Base-by-base conservation (phyloP, 2,888 invertebrate species). In the Acleris emargana region DNA sequence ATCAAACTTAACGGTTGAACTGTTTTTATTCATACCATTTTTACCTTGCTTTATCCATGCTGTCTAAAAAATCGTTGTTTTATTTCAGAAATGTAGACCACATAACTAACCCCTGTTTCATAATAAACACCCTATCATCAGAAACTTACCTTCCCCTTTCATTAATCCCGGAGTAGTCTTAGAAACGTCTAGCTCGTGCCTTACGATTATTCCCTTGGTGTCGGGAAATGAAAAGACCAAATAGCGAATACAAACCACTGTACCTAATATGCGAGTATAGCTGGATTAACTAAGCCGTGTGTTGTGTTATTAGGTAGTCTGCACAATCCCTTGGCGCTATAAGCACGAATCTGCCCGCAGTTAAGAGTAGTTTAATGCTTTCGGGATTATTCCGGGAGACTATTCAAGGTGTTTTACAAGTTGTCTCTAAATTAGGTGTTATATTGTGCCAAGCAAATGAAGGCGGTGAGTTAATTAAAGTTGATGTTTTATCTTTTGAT, bases 261-360 rank as follows among this genome's bases (percentile, higher is more conserved):
- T 45, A n/a, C n/a, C n/a, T n/a, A n/a, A 45, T 45, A 45, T 45
- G 45, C n/a, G 13, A 13, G 13, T 38, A n/a, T n/a, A 38, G 45
- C 17, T n/a, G 45, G 45, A 45, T 45, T 45, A 45, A 45, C n/a
- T 38, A 38, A 45, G 45, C 17, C 7, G 7, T 45, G 7, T 45
- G 45, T 45, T 45, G 45, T 45, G 45, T 45, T n/a, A 7, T 45
- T 17, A 16, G n/a, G 6, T 17, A 45, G 17, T 6, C 45, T 67
- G 71, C 67, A 1, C 45, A 45, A 17, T 45, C 45, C 45, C 45
- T 45, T 16, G n/a, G 45, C 45, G 17, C 45, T 17, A 45, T 49
- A 17, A 20, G 11, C 49, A 20, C 13, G 49, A 49, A 13, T 49
- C 49, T 49, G 18, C 49, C 49, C 17, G 18, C 9, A 18, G 49